These are phyloP conservation scores for Drosophila birchii DNA, from an alignment of 2,888 invertebrate species.

Conservation along the genomic window DNA sequence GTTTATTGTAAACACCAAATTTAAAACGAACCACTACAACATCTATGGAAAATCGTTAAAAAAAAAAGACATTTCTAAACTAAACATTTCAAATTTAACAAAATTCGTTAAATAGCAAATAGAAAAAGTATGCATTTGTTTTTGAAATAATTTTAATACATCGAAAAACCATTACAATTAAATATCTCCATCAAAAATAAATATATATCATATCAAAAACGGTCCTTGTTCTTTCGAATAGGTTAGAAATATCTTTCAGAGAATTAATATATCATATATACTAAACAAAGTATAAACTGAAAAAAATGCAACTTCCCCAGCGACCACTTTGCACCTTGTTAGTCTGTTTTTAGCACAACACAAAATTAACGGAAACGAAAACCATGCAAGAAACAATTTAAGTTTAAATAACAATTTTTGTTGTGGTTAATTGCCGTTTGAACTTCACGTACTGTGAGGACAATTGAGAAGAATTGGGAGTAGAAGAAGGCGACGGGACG, in stretches of 20 bases:
- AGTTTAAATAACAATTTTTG: conserved; percentile 18
- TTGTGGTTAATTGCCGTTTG: conserved; percentile 22
- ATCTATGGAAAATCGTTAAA: neutral
- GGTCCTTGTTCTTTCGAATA: neutral
- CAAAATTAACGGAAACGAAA: conserved; percentile 35
- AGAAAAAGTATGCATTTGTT: too few species aligned
- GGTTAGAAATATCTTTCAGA: neutral
- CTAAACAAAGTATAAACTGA: too few species aligned
- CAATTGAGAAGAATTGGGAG: conserved; percentile 14
- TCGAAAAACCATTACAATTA: neutral
- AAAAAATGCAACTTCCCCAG: neutral
- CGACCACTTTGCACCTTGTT: conserved; percentile 14
- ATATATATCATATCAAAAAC: neutral
- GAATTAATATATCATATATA: neutral
- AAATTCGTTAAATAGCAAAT: too few species aligned
- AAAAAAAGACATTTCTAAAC: neutral
- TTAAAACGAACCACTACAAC: neutral
- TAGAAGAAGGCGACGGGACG: conserved; percentile 4
- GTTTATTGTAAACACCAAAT: too few species aligned
- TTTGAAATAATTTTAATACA: neutral
- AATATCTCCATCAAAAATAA: neutral
- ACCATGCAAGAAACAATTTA: conserved; percentile 35
- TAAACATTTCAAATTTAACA: neutral
- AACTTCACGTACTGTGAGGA: conserved; percentile 37
- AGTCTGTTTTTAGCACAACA: conserved; percentile 16